Conservation (phyloP, 92 coral and sea anemone species). For the Umimayanthus chanpuru region DNA sequence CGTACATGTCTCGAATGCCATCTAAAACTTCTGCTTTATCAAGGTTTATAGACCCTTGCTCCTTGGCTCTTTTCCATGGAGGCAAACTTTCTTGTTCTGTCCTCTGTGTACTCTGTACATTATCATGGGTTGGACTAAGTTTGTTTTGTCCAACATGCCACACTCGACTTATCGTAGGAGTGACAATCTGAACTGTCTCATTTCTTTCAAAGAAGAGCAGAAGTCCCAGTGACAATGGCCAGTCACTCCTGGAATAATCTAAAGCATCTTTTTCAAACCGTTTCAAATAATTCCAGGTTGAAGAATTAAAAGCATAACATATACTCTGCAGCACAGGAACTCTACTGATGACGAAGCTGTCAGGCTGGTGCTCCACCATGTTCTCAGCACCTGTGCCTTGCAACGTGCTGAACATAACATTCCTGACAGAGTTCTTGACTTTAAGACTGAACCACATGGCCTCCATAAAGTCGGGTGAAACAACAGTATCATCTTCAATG, state of each 20-base stretch:
- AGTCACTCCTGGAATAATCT: conserved; percentile 79
- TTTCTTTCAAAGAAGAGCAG: conserved; percentile 82
- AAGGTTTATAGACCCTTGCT: conserved; percentile 68
- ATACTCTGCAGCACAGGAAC: conserved; percentile 89
- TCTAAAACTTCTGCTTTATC: conserved; percentile 75
- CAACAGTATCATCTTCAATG: conserved; percentile 89
- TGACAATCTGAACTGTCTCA: conserved; percentile 80
- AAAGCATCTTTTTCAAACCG: conserved; percentile 76
- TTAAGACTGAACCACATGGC: conserved; percentile 82
- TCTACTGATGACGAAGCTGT: conserved; percentile 87
- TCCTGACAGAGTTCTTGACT: conserved; percentile 80
- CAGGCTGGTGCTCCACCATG: conserved; percentile 88
- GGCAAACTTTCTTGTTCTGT: conserved; percentile 53
- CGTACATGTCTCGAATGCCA: conserved; percentile 85
- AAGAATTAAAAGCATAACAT: conserved; percentile 85
- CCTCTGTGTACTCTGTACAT: conserved; percentile 15
- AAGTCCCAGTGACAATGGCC: conserved; percentile 89
- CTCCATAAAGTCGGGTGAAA: conserved; percentile 94
- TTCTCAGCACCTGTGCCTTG: conserved; percentile 92
- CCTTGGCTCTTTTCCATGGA: conserved; percentile 82
- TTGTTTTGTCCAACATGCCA: conserved; percentile 94
- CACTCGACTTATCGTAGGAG: conserved; percentile 92
- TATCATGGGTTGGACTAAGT: conserved; percentile 47
- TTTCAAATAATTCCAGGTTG: conserved; percentile 93
- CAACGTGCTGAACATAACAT: conserved; percentile 78